phyloP scores from a whole-genome alignment of 2,888 invertebrate genomes.

The Sepiola atlantica region DNA sequence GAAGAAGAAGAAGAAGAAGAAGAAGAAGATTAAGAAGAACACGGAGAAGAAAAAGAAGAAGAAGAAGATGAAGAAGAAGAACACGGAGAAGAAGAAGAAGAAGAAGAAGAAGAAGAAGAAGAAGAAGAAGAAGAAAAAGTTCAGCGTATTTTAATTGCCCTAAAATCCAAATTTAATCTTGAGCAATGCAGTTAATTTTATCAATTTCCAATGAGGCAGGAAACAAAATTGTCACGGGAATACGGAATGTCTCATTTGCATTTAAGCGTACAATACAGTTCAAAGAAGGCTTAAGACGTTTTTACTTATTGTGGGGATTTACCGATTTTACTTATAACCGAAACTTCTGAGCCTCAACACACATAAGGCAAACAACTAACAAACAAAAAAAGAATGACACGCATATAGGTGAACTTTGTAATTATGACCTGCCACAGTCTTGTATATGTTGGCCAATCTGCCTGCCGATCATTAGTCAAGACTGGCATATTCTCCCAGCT shows the following conservation, averaged over 20 bases:
- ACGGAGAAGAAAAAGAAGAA: neutral
- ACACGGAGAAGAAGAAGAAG: neutral
- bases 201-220: neutral
- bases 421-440: neutral
- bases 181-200: neutral
- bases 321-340: neutral
- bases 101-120: neutral
- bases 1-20: no score
- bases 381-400: neutral
- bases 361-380: no score
- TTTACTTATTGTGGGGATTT: neutral
- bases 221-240: neutral
- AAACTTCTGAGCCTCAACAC: neutral
- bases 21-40: no score
- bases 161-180: neutral
- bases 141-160: constrained; percentile 6
- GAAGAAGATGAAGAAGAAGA: neutral
- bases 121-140: neutral
- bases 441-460: neutral
- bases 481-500: neutral
- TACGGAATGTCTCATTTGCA: neutral
- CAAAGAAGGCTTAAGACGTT: neutral
- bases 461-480: neutral
- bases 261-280: neutral
- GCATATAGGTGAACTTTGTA: neutral